Percentiles rank a stretch among this genome's conserved stretches.
Conservation (phyloP, 2,113 vertebrate genomes). For the Neotoma lepida region DNA sequence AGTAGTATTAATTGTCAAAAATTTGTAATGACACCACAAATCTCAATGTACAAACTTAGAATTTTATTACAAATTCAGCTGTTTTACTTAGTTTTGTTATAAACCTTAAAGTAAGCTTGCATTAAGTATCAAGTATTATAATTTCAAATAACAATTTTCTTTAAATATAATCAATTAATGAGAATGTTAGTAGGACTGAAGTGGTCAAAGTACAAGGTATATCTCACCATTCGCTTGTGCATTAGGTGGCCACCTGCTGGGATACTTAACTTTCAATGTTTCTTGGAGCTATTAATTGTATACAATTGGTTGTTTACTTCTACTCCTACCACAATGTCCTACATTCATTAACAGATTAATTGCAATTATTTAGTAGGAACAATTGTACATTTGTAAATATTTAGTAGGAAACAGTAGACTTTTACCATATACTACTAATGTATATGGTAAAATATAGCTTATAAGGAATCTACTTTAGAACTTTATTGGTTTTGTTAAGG, state of each 20-base stretch:
- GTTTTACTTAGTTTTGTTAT: background rate
- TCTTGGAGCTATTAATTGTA: background rate
- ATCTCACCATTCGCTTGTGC: background rate
- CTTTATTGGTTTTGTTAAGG: slow-evolving; percentile 1
- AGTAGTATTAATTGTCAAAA: background rate
- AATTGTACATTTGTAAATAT: no score
- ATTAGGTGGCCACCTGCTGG: background rate
- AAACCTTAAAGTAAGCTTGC: background rate
- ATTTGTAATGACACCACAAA: background rate
- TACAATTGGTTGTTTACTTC: background rate
- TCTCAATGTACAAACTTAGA: slow-evolving; percentile 33
- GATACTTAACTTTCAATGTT: background rate
- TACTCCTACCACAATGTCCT: background rate
- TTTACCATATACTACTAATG: background rate
- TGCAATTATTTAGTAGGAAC: background rate
- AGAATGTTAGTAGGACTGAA: background rate
- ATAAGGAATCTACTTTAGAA: slow-evolving; percentile 36
- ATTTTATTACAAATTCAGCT: background rate
- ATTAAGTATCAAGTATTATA: background rate
- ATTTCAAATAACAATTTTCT: slow-evolving; percentile 38
- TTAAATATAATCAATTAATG: background rate
- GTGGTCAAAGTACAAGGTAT: background rate
- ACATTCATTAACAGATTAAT: background rate
- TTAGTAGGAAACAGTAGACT: background rate
- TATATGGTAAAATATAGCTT: background rate